Base-by-base conservation (phyloP, 2,113 vertebrate species). In the Actinemys pallida region DNA sequence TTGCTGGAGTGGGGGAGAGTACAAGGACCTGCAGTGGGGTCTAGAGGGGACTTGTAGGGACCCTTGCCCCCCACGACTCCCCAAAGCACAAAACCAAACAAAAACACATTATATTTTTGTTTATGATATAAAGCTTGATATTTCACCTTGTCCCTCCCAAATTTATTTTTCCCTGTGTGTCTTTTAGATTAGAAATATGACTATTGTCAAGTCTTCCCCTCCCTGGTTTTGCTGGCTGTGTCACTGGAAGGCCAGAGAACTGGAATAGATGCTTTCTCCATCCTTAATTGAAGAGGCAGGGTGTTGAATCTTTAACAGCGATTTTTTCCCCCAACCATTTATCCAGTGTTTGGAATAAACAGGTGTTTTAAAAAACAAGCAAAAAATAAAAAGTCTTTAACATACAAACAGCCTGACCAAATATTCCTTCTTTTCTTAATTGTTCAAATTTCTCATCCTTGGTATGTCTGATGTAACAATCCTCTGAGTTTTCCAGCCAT, bases 191-290 rank as follows among this genome's bases (percentile, higher is more conserved):
- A 49, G 17, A 25, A 69, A 31, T 81, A 82, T 49, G n/a, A 83
- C 2, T 6, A 31, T 7, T n/a, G 31, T 25, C 35, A 76, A 84
- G 4, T 69, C 42, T 25, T 88, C 62, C 56, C 31, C n/a, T 5
- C 87, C 59, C 12, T 12, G 83, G 72, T 80, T 87, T 86, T 52
- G 89, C 52, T 82, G 42, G 3, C 80, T 82, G 59, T 83, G 69
- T 84, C 75, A 52, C 45, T 62, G 78, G 17, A 88, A 94, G 62
- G 89, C 89, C 81, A 95, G 90, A 84, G 12, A 92, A 35, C n/a
- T 53, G 52, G 19, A 53, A 53, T 20, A 94, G 92, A 94, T 87
- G 50, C 80, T 95, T 86, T 88, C 42, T 49, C 89, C n/a, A 39
- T 20, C 54, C 80, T 89, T 93, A 76, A 57, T 27, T 57, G 75